Evolutionary conservation across 1,140 invertebrate genomes (phyloP).

Genomic region (Phenacoccus solenopsis): DNA sequence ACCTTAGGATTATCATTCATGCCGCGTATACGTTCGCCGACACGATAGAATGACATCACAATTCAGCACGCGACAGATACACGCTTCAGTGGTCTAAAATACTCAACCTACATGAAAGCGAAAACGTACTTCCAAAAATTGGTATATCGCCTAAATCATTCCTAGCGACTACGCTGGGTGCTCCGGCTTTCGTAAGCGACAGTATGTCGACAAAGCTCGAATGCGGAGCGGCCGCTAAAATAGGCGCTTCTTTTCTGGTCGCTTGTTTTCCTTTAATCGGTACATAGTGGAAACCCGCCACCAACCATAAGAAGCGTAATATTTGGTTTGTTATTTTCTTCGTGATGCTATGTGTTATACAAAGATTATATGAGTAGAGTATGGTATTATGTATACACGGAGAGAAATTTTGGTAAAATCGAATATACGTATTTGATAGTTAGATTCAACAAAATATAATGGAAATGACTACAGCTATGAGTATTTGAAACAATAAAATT

Average conservation of each 20-base stretch:
- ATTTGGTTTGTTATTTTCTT: constrained; percentile 47
- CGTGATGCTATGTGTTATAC: constrained; percentile 37
- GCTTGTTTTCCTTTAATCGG: constrained; percentile 51
- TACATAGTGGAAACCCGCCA: constrained; percentile 65
- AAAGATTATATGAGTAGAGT: too few species aligned
- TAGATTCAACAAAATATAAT: too few species aligned
- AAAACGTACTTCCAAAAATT: constrained; percentile 70
- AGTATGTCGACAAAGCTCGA: constrained; percentile 83
- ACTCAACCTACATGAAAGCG: background rate
- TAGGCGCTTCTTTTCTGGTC: constrained; percentile 56
- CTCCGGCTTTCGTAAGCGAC: constrained; percentile 60
- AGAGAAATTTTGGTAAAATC: too few species aligned
- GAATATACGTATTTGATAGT: too few species aligned
- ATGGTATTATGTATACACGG: too few species aligned
- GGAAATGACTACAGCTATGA: too few species aligned
- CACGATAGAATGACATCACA: too few species aligned
- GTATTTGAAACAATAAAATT: too few species aligned
- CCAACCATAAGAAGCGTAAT: constrained; percentile 61
- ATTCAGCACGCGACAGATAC: too few species aligned
- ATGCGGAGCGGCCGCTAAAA: constrained; percentile 78
- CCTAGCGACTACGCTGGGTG: constrained; percentile 78
- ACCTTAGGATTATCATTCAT: too few species aligned
- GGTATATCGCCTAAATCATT: constrained; percentile 61
- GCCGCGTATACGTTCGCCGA: too few species aligned
- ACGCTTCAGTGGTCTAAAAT: too few species aligned